These are phyloP conservation scores for Garrulus glandarius DNA, from an alignment of 2,797 vertebrate genomes.

Conservation along the genomic window DNA sequence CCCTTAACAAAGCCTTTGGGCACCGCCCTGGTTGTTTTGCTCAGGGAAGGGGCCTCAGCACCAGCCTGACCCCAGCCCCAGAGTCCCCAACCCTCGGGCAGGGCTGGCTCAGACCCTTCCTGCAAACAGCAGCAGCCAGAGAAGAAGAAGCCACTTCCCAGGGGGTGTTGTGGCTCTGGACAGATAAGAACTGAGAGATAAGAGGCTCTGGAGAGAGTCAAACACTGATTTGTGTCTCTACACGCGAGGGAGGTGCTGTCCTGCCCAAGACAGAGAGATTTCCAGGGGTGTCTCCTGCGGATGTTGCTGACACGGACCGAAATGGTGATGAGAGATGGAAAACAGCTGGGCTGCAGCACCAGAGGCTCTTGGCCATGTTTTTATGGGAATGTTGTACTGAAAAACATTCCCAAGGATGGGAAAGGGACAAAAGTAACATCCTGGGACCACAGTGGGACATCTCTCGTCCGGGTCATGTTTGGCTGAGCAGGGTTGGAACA, in stretches of 20 bases:
- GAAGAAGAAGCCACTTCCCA: background rate
- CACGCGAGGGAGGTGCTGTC: background rate
- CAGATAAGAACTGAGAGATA: background rate
- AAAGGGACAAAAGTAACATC: background rate
- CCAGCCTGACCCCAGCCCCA: background rate
- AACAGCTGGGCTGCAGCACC: background rate
- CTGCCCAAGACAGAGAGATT: background rate
- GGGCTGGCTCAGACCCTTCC: background rate
- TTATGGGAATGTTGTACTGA: background rate
- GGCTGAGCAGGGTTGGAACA: background rate
- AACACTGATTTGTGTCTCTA: background rate
- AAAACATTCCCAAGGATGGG: background rate
- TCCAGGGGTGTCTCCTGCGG: background rate
- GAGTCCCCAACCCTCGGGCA: background rate
- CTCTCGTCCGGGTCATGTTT: background rate
- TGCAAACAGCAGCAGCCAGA: background rate
- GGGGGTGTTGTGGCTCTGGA: background rate
- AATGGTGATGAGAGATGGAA: background rate
- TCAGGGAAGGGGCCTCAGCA: background rate
- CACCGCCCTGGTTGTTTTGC: background rate
- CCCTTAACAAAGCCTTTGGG: background rate
- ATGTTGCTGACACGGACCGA: background rate
- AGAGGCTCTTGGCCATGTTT: background rate
- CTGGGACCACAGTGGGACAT: background rate
- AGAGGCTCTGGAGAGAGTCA: background rate